Evolutionary conservation across 2,797 vertebrate genomes (phyloP).

Genomic region (Sebastes flavidus): DNA sequence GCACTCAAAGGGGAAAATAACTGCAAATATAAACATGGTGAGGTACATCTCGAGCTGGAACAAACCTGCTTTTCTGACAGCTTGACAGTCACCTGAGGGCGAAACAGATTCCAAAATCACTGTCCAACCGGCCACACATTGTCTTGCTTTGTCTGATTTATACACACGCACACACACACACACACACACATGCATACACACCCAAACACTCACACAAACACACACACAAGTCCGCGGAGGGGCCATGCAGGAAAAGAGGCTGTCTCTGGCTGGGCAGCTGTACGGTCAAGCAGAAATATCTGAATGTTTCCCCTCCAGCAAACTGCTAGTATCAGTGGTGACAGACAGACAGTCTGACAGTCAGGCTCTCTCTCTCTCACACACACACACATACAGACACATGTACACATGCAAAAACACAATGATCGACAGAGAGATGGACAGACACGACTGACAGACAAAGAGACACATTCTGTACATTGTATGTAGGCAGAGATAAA

Average conservation of each 20-base stretch:
- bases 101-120: constrained; percentile 82
- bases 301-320: constrained; percentile 80
- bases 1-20: constrained; percentile 85
- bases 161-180: neutral
- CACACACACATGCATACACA: neutral
- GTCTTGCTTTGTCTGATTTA: constrained; percentile 63
- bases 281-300: constrained; percentile 83
- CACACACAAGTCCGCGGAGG: constrained; percentile 61
- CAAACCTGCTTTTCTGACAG: constrained; percentile 83
- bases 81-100: constrained; percentile 84
- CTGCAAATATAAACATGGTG: constrained; percentile 87
- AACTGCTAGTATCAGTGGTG: constrained; percentile 78
- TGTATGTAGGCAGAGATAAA: neutral
- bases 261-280: constrained; percentile 76
- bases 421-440: constrained; percentile 49
- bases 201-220: constrained; percentile 17
- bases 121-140: constrained; percentile 73
- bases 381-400: neutral
- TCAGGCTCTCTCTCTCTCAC: constrained; percentile 28
- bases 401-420: neutral
- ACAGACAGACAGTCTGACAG: constrained; percentile 79
- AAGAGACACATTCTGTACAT: constrained; percentile 40
- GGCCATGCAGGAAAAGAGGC: constrained; percentile 66
- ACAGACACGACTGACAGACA: constrained; percentile 53
- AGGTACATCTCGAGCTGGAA: constrained; percentile 80